Evolutionary conservation across 2,888 invertebrate species (phyloP), one percentile per base, ranked within the genome.

Genomic region (Limnephilus lunatus): DNA sequence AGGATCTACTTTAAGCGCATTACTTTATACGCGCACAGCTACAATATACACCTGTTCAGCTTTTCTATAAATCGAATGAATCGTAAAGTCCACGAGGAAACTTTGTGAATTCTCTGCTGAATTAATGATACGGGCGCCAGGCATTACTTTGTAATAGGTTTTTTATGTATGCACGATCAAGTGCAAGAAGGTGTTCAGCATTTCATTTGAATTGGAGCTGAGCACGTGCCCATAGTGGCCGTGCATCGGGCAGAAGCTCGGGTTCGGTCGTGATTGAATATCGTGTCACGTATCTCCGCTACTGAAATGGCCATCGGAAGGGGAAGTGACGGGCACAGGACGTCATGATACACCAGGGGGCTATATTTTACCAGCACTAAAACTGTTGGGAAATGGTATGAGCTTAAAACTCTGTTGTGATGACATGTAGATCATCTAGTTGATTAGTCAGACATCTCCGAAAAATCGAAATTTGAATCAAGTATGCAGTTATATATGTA

Each of bases 231-330:
- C 68, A 68, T 68, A 68, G 25, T 68, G 25, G 25, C 68, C 82
- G 32, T 32, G 82, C 32, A 32, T 32, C 82, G 30, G 30, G 68
- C 85, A 80, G 68, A 53, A 53, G 53, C 53, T 53, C 53, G 53
- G 19, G 19, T 53, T 19, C 35, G 86, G 32, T 81, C 31, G 80
- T 81, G 90, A 85, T 93, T 83, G 80, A 31, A 85, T 83, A 85
- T 68, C 92, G 68, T 30, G 85, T 93, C 93, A 92, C 93, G 93
- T 92, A 90, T 12, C 32, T 85, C 35, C 53, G 83, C 83, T 48
- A 90, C 91, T 89, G 82, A 85, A 91, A 90, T 85, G 90, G 85
- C 81, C 80, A 81, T 93, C 91, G 93, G 93, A 93, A 93, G 90
- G 87, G 93, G 93, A 93, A 93, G 92, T 85, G 91, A 81, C 83